A percentile compares a stretch with the other conserved stretches of the same genome.
Evolutionary conservation across 2,888 invertebrate genomes (phyloP).

Genomic region (Eledona agricola): DNA sequence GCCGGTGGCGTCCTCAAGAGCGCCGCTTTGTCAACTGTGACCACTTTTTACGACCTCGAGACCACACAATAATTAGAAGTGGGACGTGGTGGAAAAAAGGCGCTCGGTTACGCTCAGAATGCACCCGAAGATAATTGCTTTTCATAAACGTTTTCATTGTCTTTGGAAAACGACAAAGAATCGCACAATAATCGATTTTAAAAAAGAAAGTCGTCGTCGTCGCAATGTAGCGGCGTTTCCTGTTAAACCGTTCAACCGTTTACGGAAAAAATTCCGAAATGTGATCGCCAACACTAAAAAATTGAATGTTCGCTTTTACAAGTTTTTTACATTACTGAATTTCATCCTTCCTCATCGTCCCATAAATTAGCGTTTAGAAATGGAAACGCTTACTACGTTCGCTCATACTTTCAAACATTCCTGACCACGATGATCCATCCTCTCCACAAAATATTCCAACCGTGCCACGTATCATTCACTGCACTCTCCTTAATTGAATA

Average conservation of each 20-base stretch:
- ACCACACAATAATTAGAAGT: constrained; percentile 23
- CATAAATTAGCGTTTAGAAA: constrained; percentile 8
- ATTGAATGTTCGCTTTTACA: constrained; percentile 1
- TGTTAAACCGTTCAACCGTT: constrained; percentile 7
- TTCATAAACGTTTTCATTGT: background rate
- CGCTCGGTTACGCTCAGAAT: constrained; percentile 4
- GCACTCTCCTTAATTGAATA: constrained; percentile 7
- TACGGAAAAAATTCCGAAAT: constrained; percentile 3
- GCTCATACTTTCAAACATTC: constrained; percentile 5
- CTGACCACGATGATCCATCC: too few relatives aligned
- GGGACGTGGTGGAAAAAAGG: constrained; percentile 6
- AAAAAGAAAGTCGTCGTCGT: constrained; percentile 7
- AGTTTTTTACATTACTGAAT: constrained; percentile 4
- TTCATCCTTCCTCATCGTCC: constrained; percentile 7
- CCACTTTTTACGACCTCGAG: constrained; percentile 9
- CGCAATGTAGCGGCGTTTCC: constrained; percentile 10
- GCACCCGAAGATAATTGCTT: background rate
- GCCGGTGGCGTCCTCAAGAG: constrained; percentile 17
- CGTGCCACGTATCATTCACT: too few relatives aligned
- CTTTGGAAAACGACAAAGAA: background rate
- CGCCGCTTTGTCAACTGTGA: constrained; percentile 18
- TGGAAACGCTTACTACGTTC: constrained; percentile 2
- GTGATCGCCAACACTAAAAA: constrained; percentile 5
- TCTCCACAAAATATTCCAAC: too few relatives aligned
- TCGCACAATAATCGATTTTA: constrained; percentile 8